phyloP scores from a whole-genome alignment of 2,888 invertebrate species.

The Folsomia manolachei region DNA sequence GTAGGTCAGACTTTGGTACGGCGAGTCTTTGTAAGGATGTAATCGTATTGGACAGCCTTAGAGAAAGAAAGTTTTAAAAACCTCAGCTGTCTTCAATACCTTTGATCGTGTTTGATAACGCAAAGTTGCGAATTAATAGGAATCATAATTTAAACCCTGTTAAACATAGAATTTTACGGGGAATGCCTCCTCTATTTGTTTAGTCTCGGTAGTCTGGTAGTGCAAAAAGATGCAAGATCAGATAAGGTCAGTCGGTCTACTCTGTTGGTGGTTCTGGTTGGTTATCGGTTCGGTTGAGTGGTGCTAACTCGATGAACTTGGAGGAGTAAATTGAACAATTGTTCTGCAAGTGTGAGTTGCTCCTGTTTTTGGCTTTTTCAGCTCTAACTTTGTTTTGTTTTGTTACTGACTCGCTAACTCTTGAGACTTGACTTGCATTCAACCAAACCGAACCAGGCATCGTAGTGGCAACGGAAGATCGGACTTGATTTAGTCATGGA shows the following conservation, averaged over 20 bases:
- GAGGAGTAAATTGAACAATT: not conserved
- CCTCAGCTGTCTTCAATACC: not conserved
- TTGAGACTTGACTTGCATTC: not conserved
- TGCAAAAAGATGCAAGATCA: constrained; percentile 4
- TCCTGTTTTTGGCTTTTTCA: not conserved
- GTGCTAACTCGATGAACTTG: not conserved
- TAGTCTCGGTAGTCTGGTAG: not conserved
- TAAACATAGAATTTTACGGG: not conserved
- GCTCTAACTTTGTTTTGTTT: not conserved
- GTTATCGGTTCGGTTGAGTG: too few relatives aligned
- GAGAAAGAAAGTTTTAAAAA: not conserved
- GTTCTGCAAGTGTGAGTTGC: too few relatives aligned
- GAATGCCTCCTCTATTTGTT: not conserved
- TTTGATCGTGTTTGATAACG: not conserved
- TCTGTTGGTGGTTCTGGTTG: too few relatives aligned
- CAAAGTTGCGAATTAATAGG: not conserved
- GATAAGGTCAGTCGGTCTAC: not conserved
- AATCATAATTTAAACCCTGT: not conserved
- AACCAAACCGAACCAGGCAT: too few relatives aligned
- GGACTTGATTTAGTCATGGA: constrained; percentile 10
- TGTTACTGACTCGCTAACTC: too few relatives aligned
- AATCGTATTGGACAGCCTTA: not conserved
- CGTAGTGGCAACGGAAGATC: too few relatives aligned
- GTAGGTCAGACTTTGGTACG: not conserved
- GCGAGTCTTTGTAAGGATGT: not conserved